Base-by-base conservation (phyloP, 2,113 vertebrate genomes). In the Clupea harengus region DNA sequence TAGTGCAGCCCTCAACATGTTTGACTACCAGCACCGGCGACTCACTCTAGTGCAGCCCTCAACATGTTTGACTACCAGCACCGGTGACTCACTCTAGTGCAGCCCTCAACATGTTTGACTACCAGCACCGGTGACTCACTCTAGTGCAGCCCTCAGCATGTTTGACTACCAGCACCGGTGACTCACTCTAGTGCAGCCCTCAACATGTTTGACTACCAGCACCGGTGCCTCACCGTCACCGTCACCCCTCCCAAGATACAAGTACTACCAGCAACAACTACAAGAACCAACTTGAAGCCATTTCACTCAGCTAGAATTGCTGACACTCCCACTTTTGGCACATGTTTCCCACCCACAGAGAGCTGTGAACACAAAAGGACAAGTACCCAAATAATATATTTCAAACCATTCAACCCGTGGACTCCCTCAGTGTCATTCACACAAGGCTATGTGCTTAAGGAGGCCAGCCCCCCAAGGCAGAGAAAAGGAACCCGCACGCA, bases 291-390 rank as follows among this genome's bases (percentile, higher is more conserved):
- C 1, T 1, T 72, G 64, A 88, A 82, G 82, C 83, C 82, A 20
- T 82, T 28, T 28, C 25, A 72, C 64, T 72, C 64, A 32, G 25
- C 22, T 28, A 72, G 25, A n/a, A 72, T 32, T 72, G 64, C 64
- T 72, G 64, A 28, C 25, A 28, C 25, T 15, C 64, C n/a, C n/a
- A 9, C 82, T 86, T 85, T 88, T 91, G 89, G 88, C 90, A 91
- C 88, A 81, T 81, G 52, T 54, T 80, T 57, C 78, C n/a, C 64
- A 82, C 85, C 50, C 85, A 52, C 47, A 72, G 13, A 72, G 6
- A 11, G 1, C n/a, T 13, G 3, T 28, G 64, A 32, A 72, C 52
- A 72, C 13, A 32, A 72, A n/a, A 72, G 11, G 64, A 72, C 64
- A 72, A n/a, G 64, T 72, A 72, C 64, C n/a, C 52, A 28, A 72